phyloP scores from a whole-genome alignment of 2,888 invertebrate genomes.

The Dryomyza anilis region DNA sequence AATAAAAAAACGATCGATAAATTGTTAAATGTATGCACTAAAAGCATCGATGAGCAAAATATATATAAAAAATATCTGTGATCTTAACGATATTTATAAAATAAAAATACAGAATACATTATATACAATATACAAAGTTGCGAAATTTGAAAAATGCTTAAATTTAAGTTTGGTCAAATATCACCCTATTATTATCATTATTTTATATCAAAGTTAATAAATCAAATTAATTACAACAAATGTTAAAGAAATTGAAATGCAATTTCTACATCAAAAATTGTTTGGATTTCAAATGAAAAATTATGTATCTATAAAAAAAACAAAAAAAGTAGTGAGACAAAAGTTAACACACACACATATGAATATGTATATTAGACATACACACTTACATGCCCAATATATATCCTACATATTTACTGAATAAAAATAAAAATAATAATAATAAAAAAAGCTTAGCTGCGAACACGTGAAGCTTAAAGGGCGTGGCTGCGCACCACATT shows the following conservation, averaged over 20 bases:
- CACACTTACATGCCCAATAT: not conserved
- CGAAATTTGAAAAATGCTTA: not conserved
- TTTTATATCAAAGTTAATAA: too few relatives aligned
- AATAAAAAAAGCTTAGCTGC: not conserved
- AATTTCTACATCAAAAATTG: not conserved
- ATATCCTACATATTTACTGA: too few relatives aligned
- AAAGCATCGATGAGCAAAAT: constrained; percentile 6
- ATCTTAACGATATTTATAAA: constrained; percentile 61
- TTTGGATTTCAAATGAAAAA: too few relatives aligned
- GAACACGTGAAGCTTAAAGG: not conserved
- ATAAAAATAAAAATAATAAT: too few relatives aligned
- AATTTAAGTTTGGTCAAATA: not conserved
- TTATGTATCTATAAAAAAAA: too few relatives aligned
- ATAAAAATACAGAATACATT: constrained; percentile 23
- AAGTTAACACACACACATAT: constrained; percentile 43
- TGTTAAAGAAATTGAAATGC: not conserved
- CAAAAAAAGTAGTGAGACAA: constrained; percentile 41
- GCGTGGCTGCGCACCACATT: too few relatives aligned
- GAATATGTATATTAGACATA: constrained; percentile 31
- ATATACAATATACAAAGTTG: constrained; percentile 7
- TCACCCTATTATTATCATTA: too few relatives aligned
- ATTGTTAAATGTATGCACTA: too few relatives aligned
- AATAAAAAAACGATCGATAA: too few relatives aligned
- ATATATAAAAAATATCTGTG: constrained; percentile 62
- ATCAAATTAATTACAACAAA: too few relatives aligned